Base-by-base conservation (phyloP, 2,113 vertebrate species). In the Uria aalge region DNA sequence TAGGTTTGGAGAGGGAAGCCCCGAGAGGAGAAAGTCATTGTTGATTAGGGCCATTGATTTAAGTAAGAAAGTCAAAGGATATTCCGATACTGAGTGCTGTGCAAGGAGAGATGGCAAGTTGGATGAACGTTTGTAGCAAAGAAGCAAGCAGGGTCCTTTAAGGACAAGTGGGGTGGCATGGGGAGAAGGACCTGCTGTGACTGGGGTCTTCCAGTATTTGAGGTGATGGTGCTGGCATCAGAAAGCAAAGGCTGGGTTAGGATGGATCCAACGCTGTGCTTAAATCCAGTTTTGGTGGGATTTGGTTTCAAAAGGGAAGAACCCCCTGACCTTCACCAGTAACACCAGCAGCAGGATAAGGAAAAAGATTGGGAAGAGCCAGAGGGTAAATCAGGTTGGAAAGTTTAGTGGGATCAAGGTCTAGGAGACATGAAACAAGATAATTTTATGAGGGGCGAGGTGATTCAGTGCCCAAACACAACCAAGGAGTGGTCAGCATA, bases 351-450 rank as follows among this genome's bases (percentile, higher is more conserved):
- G 55, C 17, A 19, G 62, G 68, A 55, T 18, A 27, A 87, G 36
- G 60, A 88, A 81, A 59, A 56, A 38, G 85, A 85, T 38, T 45
- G 38, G 79, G 52, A 89, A 81, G 82, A 69, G 69, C 40, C 63
- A 32, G 50, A 71, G 1, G 8, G 57, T 15, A 41, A 67, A 59
- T 45, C 0, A 0, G 13, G 40, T 22, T 73, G 72, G 82, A 89
- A 94, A 75, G 77, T 80, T 97, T 45, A 94, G 91, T 85, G 94
- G 91, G 96, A 89, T 85, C 95, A 97, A 97, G 94, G 96, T 96
- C 89, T 96, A 76, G 91, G 77, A 94, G 94, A 77, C 64, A 66
- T 34, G 77, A 86, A 81, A 57, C 45, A 47, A 83, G 89, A 55
- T 41, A 73, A 89, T 95, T 97, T 97, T 96, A 96, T 76, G 94